Evolutionary conservation across 2,797 vertebrate genomes (phyloP).

Genomic region (Tarsius wallacei): DNA sequence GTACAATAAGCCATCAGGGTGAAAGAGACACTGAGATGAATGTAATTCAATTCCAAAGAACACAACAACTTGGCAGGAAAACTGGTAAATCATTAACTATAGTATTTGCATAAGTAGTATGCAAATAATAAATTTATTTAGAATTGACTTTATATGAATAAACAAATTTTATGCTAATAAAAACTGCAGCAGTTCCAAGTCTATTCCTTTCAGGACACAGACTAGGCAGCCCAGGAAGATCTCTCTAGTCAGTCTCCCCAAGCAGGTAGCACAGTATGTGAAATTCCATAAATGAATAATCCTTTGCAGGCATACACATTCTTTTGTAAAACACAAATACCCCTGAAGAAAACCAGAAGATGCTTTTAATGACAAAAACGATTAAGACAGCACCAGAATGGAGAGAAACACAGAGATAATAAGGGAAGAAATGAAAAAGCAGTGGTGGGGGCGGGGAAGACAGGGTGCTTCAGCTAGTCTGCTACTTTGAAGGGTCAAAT

Average conservation of each 20-base stretch:
- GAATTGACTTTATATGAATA: background rate
- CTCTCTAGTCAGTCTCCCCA: background rate
- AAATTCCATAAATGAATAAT: background rate
- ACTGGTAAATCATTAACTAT: background rate
- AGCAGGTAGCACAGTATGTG: background rate
- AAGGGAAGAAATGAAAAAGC: background rate
- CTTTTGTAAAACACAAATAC: conserved; percentile 36
- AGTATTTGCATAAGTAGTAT: background rate
- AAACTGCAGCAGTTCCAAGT: background rate
- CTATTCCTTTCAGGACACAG: background rate
- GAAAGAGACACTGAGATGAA: background rate
- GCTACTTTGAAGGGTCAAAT: background rate
- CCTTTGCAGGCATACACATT: background rate
- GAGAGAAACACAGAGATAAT: background rate
- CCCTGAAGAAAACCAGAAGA: conserved; percentile 17
- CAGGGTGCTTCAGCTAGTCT: background rate
- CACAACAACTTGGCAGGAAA: background rate
- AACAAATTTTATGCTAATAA: conserved; percentile 8
- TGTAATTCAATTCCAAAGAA: background rate
- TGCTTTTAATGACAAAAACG: background rate
- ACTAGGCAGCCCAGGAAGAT: background rate
- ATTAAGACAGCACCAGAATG: background rate
- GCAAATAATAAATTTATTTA: background rate
- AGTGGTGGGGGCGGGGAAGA: background rate
- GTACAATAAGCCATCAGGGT: background rate